phyloP scores from a whole-genome alignment of 1,140 invertebrate genomes.

The Eumaeus atala region DNA sequence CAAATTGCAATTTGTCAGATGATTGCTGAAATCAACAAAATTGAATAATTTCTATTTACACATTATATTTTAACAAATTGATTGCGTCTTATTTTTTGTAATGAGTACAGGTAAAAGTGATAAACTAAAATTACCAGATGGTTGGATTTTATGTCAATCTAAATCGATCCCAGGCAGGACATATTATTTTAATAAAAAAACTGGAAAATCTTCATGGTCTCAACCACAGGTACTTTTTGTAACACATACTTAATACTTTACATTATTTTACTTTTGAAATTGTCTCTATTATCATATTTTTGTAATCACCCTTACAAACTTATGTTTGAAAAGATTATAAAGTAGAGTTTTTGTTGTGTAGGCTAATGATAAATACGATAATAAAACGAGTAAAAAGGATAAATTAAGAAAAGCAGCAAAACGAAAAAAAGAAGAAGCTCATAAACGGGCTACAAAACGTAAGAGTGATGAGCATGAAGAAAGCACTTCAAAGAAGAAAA shows the following conservation, averaged over 20 bases:
- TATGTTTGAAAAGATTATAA: background rate
- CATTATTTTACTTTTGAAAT: background rate
- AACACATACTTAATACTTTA: slow-evolving; percentile 12
- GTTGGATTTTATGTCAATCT: slow-evolving; percentile 56
- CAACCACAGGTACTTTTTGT: slow-evolving; percentile 54
- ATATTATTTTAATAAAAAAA: slow-evolving; percentile 65
- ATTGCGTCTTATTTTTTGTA: slow-evolving; percentile 26
- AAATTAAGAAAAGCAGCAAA: slow-evolving; percentile 32
- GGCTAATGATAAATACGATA: slow-evolving; percentile 28
- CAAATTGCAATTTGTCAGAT: too few relatives aligned
- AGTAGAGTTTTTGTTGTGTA: slow-evolving; percentile 13
- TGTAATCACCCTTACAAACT: background rate
- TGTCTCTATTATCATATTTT: background rate
- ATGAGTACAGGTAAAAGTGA: slow-evolving; percentile 48
- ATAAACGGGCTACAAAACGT: slow-evolving; percentile 39
- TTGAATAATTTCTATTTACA: background rate
- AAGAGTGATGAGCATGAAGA: slow-evolving; percentile 43
- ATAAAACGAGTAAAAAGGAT: slow-evolving; percentile 37
- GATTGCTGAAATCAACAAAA: slow-evolving; percentile 12
- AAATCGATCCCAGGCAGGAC: slow-evolving; percentile 62
- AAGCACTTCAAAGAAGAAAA: slow-evolving; percentile 33
- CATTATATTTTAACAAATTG: slow-evolving; percentile 6
- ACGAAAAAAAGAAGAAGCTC: slow-evolving; percentile 34
- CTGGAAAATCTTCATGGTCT: slow-evolving; percentile 62
- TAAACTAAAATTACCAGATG: slow-evolving; percentile 40